Evolutionary conservation across 1,140 invertebrate genomes (phyloP).

Genomic region (Trissolcus basalis): DNA sequence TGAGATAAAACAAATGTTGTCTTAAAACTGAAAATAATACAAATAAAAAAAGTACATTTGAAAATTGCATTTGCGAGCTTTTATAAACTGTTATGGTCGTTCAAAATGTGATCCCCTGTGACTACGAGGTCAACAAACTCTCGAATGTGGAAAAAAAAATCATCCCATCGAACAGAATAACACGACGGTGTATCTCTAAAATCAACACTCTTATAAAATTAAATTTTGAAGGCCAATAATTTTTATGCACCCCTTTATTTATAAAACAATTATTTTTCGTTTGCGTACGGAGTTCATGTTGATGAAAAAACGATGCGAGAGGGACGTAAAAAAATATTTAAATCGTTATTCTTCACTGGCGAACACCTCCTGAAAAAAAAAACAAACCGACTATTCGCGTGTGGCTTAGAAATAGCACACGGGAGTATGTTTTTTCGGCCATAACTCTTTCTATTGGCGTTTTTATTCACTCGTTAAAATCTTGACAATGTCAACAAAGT

Average conservation of each 20-base stretch:
- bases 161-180: neutral
- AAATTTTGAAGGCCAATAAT: constrained; percentile 34
- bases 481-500: constrained; percentile 46
- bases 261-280: constrained; percentile 35
- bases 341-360: constrained; percentile 16
- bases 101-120: no score
- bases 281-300: constrained; percentile 24
- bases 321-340: constrained; percentile 1
- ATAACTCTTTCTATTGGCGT: constrained; percentile 46
- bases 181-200: neutral
- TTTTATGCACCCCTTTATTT: constrained; percentile 32
- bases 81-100: no score
- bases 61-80: no score
- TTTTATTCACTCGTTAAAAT: constrained; percentile 49
- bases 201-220: constrained; percentile 34
- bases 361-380: constrained; percentile 16
- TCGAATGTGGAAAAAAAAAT: neutral
- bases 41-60: no score
- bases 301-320: constrained; percentile 12
- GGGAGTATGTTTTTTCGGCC: constrained; percentile 26
- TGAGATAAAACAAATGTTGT: no score
- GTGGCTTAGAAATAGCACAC: constrained; percentile 29
- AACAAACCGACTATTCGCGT: constrained; percentile 1
- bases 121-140: neutral
- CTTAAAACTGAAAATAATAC: no score